Base-by-base conservation (phyloP, 2,113 vertebrate species). In the Hyperopisus bebe region DNA sequence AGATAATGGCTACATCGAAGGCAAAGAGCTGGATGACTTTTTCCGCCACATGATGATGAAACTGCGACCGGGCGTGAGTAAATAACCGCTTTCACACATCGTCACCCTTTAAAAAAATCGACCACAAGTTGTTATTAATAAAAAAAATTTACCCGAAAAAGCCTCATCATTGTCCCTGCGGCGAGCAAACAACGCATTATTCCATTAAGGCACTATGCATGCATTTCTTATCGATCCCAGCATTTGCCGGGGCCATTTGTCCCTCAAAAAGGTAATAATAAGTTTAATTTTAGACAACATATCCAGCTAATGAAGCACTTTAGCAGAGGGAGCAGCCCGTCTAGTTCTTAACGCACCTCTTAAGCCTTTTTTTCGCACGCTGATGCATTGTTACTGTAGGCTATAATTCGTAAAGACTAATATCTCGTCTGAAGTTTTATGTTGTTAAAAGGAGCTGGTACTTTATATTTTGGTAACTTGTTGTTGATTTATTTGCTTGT, bases 1-100 rank as follows among this genome's bases (percentile, higher is more conserved):
- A 99, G 98, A 98, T 93, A 99, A 98, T 85, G 98, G 98, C 89
- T 99, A 98, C 94, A 98, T 99, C 92, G 97, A 97, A 89, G 97
- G 97, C 5, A 98, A 97, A 91, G 97, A 99, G 90, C 96, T 99
- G 39, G 97, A 98, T 93, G 95, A 94, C 11, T 99, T 99, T 94
- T 98, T 99, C 87, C 94, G 91, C 53, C 97, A 98, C 74, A 95
- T 98, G 92, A 93, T 98, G 94, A 95, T 93, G 89, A 97, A 93
- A 90, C 80, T 97, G 91, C 94, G 93, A 83, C 92, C 95, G 17
- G 92, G 95, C 92, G 98, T 99, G 94, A 96, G 96, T 95, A 88
- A 2, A 89, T 87, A 53, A 31, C 48, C 82, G 39, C 39, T 53
- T 87, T 86, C 47, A 48, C 47, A 51, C 84, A 6, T 82, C 8